Base-by-base conservation (phyloP, 2,113 vertebrate genomes). In the Heterotis niloticus region DNA sequence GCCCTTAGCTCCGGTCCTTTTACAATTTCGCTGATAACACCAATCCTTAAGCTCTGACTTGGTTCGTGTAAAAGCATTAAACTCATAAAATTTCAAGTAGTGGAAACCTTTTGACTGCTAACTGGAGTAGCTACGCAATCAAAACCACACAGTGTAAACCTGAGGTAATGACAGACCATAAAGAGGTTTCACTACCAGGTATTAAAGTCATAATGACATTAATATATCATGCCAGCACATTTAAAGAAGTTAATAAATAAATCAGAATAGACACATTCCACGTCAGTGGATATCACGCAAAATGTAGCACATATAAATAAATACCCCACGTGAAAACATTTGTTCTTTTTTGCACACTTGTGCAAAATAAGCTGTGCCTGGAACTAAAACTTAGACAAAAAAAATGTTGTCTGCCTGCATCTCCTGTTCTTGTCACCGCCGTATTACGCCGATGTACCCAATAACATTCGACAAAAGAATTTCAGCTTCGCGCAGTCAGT, bases 261-360 rank as follows among this genome's bases (percentile, higher is more conserved):
- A 51, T 67, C 10, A 4, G 23, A 7, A 66, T 54, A 66, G 67
- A 76, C 52, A 75, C 23, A 62, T 18, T 7, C 26, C 68, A 62
- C 17, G 16, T 34, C 10, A 71, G 13, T 51, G 16, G 51, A 18
- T 3, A 69, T n/a, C 17, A 44, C 18, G 34, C 51, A 11, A 71
- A 17, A 7, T 24, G 75, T 11, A 16, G 60, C 29, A 73, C 56
- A 23, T 16, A 77, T 65, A 77, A 77, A n/a, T 23, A 44, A 23
- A 77, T 67, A 1, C 56, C 24, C n/a, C 20, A 12, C 23, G 16
- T 5, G n/a, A 57, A 74, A 56, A 23, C 51, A 24, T 74, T 74
- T 74, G 71, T 74, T 74, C 71, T 57, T 74, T 74, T 74, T 57
- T 59, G 71, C 71, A 26, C 26, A 26, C 2, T 9, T 74, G 20